These are phyloP conservation scores for Thinocorus orbignyianus DNA, from an alignment of 2,113 vertebrate species.

Conservation along the genomic window DNA sequence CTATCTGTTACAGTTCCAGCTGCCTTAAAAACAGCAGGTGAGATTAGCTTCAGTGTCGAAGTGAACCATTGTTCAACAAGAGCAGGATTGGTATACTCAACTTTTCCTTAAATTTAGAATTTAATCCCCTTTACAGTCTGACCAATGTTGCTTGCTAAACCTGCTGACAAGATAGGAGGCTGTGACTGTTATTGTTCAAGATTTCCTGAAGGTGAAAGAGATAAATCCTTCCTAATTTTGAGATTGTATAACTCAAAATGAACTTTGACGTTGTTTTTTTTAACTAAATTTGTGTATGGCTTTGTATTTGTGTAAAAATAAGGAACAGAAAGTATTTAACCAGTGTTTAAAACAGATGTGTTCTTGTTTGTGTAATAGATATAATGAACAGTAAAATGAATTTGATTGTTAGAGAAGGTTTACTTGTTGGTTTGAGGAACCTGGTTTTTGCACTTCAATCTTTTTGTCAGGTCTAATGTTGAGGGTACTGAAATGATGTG, in stretches of 20 bases:
- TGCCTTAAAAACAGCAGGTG: background rate
- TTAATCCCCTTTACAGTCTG: background rate
- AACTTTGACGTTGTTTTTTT: background rate
- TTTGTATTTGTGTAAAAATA: background rate
- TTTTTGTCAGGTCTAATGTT: background rate
- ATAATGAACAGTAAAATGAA: no score
- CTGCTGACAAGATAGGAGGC: background rate
- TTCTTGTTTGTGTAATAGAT: background rate
- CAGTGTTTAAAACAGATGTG: background rate
- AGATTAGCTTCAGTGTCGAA: background rate
- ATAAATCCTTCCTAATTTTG: background rate
- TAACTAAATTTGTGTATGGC: background rate
- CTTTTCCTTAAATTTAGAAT: background rate
- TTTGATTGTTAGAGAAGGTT: background rate
- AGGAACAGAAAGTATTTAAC: background rate
- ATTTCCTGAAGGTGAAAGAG: background rate
- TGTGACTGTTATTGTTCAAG: background rate
- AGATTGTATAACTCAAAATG: background rate
- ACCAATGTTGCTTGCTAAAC: background rate
- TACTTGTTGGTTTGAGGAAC: background rate
- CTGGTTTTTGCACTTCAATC: background rate
- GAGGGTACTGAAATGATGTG: background rate
- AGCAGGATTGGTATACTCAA: background rate
- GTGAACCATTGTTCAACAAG: background rate
- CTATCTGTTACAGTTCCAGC: background rate